phyloP scores from a whole-genome alignment of 35 echinoderm and acorn worm species.

The Apostichopus parvimensis region DNA sequence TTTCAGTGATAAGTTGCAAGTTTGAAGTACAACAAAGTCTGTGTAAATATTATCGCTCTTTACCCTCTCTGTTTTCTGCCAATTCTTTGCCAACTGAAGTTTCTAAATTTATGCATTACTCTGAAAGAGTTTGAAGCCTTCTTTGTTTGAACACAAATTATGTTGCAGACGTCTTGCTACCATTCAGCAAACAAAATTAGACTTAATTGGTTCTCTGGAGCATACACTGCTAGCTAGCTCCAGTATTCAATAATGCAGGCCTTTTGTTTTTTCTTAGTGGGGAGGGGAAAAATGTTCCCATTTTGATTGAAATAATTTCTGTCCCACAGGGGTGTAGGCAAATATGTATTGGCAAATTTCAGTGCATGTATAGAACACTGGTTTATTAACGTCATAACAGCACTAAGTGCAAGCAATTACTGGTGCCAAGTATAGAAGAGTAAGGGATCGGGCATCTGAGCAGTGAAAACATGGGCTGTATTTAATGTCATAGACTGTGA shows the following conservation, averaged over 20 bases:
- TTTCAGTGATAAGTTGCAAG: too few relatives aligned
- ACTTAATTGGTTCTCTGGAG: background rate
- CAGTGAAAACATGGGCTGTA: too few relatives aligned
- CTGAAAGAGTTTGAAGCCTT: background rate
- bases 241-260: background rate
- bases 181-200: background rate
- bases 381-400: too few relatives aligned
- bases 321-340: background rate
- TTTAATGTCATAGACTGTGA: too few relatives aligned
- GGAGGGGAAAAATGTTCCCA: background rate
- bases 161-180: background rate
- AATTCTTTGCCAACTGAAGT: background rate
- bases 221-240: background rate
- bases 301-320: background rate
- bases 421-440: too few relatives aligned
- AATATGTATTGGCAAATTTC: too few relatives aligned
- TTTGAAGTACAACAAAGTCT: background rate
- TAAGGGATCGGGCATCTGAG: too few relatives aligned
- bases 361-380: too few relatives aligned
- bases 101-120: background rate
- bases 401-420: too few relatives aligned
- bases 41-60: background rate
- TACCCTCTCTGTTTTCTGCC: too few relatives aligned
- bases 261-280: too few relatives aligned
- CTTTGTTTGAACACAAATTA: background rate